Conservation (phyloP, 2,888 invertebrate genomes). For the Ganaspis brasiliensis region DNA sequence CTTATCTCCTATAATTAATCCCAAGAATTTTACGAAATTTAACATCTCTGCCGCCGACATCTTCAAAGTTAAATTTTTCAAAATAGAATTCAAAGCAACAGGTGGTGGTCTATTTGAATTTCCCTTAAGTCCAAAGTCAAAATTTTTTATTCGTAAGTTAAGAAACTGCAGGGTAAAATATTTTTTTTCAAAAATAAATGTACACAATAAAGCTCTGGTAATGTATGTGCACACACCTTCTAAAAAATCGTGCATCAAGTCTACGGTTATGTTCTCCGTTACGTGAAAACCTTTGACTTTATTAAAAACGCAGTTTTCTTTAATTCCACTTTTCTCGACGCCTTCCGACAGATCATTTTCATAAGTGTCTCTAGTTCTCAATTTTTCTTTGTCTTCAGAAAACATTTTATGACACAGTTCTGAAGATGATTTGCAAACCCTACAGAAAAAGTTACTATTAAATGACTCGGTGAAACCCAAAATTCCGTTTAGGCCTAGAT, state of each 20-base stretch:
- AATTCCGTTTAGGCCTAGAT: not conserved
- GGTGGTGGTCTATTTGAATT: conserved; percentile 33
- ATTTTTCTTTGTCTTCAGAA: conserved; percentile 10
- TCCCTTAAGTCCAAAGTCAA: conserved; percentile 17
- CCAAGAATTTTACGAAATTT: conserved; percentile 34
- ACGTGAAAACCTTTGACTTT: conserved; percentile 38
- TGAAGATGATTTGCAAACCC: conserved; percentile 31
- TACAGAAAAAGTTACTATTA: conserved; percentile 25
- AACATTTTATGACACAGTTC: not conserved
- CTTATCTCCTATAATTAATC: conserved; percentile 43
- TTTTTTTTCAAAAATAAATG: not conserved
- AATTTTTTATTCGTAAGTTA: conserved; percentile 16
- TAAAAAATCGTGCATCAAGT: conserved; percentile 45
- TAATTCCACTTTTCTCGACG: conserved; percentile 34
- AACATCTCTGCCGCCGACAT: not conserved
- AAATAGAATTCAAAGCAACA: not conserved
- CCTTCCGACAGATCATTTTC: conserved; percentile 13
- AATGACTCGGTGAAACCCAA: conserved; percentile 9
- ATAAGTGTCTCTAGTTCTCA: conserved; percentile 32
- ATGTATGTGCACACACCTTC: conserved; percentile 44
- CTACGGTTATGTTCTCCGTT: conserved; percentile 23
- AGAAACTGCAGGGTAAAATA: conserved; percentile 42
- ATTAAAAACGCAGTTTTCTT: conserved; percentile 44
- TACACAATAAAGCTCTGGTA: not conserved
- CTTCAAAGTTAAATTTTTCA: conserved; percentile 28